A percentile compares a stretch with the other conserved stretches of the same genome.
These are phyloP conservation scores for Periophthalmodon schlosseri DNA, from an alignment of 2,113 vertebrate genomes.

Conservation along the genomic window DNA sequence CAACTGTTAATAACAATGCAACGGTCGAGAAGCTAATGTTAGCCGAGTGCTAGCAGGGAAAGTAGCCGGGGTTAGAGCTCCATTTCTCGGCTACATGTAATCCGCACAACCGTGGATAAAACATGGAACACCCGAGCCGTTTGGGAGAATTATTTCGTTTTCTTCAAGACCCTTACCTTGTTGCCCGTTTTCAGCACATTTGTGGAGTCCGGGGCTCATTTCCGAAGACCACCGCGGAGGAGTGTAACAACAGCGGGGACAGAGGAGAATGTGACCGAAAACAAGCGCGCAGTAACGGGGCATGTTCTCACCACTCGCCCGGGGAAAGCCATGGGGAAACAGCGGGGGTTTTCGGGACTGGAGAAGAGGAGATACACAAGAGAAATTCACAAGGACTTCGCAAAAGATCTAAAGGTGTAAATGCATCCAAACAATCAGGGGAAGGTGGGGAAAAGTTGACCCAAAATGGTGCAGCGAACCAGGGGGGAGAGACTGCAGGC, in stretches of 20 bases:
- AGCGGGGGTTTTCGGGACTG: slow-evolving; percentile 6
- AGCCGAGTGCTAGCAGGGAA: slow-evolving; percentile 34
- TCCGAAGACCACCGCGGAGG: slow-evolving; percentile 19
- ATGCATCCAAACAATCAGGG: background rate
- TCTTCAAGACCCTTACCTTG: slow-evolving; percentile 86
- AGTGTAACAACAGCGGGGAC: background rate
- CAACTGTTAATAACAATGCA: background rate
- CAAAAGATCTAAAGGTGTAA: slow-evolving; percentile 10
- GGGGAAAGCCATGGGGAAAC: slow-evolving; percentile 3
- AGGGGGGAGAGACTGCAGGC: background rate
- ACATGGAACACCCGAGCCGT: slow-evolving; percentile 58
- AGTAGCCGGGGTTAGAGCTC: slow-evolving; percentile 25
- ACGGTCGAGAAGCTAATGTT: slow-evolving; percentile 34
- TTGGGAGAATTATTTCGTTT: slow-evolving; percentile 52
- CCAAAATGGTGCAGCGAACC: background rate
- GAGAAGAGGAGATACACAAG: background rate
- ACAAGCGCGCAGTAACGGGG: slow-evolving; percentile 63
- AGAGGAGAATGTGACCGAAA: slow-evolving; percentile 19
- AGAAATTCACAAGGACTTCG: background rate
- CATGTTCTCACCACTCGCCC: background rate
- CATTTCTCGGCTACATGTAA: background rate
- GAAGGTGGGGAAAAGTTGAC: slow-evolving; percentile 34
- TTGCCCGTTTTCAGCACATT: slow-evolving; percentile 88
- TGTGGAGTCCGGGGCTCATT: slow-evolving; percentile 84
- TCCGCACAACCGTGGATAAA: background rate